phyloP scores from a whole-genome alignment of 2,113 vertebrate genomes.

The Larimichthys crocea region DNA sequence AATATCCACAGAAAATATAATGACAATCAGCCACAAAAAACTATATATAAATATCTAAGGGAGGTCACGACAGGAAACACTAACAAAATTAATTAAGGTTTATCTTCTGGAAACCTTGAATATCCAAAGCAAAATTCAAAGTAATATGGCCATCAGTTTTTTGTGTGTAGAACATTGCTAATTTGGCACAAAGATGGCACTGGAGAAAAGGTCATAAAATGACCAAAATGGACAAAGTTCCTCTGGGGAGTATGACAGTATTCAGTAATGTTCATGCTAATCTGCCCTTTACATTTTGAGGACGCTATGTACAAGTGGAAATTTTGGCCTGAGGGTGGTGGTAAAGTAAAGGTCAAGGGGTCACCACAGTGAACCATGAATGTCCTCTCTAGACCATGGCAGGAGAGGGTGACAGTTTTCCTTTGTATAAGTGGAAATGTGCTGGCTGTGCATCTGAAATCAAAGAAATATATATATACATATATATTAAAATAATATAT shows the following conservation, averaged over 20 bases:
- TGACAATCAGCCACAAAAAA: conserved; percentile 2
- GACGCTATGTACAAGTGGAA: conserved; percentile 20
- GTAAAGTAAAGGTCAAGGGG: conserved; percentile 52
- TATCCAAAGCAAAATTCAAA: not conserved
- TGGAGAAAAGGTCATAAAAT: conserved; percentile 46
- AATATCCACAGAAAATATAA: conserved; percentile 30
- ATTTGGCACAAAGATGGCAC: conserved; percentile 8
- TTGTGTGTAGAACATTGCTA: not conserved
- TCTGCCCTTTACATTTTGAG: conserved; percentile 49
- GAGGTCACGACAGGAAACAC: not conserved
- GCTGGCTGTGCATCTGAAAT: not conserved
- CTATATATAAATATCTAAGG: not conserved
- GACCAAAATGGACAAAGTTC: conserved; percentile 29
- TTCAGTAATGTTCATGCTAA: conserved; percentile 41
- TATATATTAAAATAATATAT: too few relatives aligned
- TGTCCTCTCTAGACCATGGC: conserved; percentile 1
- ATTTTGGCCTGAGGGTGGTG: conserved; percentile 20
- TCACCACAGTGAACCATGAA: conserved; percentile 24
- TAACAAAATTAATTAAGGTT: not conserved
- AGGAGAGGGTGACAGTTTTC: not conserved
- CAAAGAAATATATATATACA: not conserved
- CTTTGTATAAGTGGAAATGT: not conserved
- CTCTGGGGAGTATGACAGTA: conserved; percentile 29
- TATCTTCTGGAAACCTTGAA: not conserved
- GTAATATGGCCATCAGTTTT: not conserved